Evolutionary conservation across 2,797 vertebrate genomes (phyloP), one percentile per base, ranked within the genome.

Genomic region (Brachyrhaphis roseni): DNA sequence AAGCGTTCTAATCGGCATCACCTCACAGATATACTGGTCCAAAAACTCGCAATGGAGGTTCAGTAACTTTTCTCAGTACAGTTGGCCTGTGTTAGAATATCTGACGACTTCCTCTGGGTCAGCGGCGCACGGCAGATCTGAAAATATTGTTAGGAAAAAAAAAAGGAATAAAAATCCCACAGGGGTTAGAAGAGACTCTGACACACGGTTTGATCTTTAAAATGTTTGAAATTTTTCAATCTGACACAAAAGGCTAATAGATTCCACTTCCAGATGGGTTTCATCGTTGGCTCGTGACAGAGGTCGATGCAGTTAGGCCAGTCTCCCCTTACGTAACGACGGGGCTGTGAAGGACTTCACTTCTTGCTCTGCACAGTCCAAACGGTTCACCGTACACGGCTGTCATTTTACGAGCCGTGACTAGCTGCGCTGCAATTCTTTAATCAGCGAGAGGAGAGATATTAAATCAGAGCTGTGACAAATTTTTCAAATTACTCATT

Each of bases 381-480:
- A 39, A 39, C 23, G 34, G 16, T 43, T 15, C 23, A 15, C 66
- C 43, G 66, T 43, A 70, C 39, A n/a, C 36, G 11, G 26, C 20
- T 70, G 66, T 43, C 66, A 15, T n/a, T 70, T 68, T 8, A 43
- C 15, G 26, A 70, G 66, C 66, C 16, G 4, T 7, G 66, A 70
- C 39, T 43, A 7, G 66, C 23, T 41, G 31, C 59, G 8, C 31
- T 26, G 39, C 39, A 13, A 13, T 80, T 71, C 26, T 78, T 78
- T 73, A 73, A 83, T 83, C 66, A 31, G 45, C 53, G 28, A 70
- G 41, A 31, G 72, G 57, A 70, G 34, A 76, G 62, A 51, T 59
- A 28, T 39, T 23, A 74, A 39, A 41, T 77, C 78, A 78, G 68
- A 82, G 72, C 78, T 78, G 39, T 77, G 73, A 74, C 59, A 82